Conservation (phyloP, 2,113 vertebrate species). For the Pterocles burchelli region DNA sequence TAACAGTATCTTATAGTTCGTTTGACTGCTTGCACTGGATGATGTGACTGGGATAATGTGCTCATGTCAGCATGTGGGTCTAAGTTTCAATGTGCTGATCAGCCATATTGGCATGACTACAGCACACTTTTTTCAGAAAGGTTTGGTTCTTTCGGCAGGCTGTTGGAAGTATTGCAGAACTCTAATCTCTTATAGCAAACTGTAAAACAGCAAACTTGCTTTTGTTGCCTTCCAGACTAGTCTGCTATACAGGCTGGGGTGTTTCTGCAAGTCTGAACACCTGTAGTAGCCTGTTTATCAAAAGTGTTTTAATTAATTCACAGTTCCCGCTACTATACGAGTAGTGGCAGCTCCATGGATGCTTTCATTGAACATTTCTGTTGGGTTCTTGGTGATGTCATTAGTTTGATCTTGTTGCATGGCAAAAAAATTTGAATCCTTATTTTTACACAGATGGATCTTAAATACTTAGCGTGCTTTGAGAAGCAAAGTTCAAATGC, state of each 20-base stretch:
- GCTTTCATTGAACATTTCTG: not conserved
- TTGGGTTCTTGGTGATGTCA: not conserved
- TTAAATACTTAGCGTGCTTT: not conserved
- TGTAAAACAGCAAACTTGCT: not conserved
- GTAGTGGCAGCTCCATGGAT: not conserved
- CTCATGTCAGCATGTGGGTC: accelerated
- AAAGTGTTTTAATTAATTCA: not conserved
- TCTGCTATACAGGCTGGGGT: not conserved
- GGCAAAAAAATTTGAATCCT: not conserved
- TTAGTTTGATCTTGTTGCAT: not conserved
- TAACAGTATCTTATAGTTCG: not conserved
- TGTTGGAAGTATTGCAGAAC: not conserved
- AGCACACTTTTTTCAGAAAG: not conserved
- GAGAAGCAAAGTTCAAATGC: not conserved
- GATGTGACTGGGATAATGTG: not conserved
- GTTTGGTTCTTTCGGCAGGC: not conserved
- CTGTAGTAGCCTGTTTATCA: not conserved
- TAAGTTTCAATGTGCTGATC: not conserved
- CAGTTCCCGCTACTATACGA: not conserved
- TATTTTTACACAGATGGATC: not conserved
- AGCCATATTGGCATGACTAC: accelerated
- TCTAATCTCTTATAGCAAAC: not conserved
- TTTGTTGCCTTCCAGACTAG: not conserved
- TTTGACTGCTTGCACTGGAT: not conserved
- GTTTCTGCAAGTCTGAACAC: not conserved